phyloP scores from a whole-genome alignment of 2,888 invertebrate genomes.

The Chloroclystis v-ata region DNA sequence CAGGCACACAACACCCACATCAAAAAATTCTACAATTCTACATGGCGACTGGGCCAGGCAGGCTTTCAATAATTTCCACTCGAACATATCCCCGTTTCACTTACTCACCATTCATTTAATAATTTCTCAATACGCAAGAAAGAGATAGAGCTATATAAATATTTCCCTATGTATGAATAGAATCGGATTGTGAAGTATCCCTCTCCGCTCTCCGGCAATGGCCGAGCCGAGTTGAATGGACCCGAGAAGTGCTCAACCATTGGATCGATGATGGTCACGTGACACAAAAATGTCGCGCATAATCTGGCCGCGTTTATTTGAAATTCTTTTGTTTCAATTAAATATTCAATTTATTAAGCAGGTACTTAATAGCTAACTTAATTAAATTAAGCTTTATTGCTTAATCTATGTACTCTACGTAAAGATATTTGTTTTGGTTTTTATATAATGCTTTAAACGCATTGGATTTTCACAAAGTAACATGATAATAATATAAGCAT shows the following conservation, averaged over 20 bases:
- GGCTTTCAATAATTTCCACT: slow-evolving; percentile 76
- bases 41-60: slow-evolving; percentile 62
- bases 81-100: slow-evolving; percentile 71
- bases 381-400: too few species aligned
- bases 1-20: slow-evolving; percentile 69
- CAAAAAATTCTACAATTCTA: slow-evolving; percentile 75
- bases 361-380: too few species aligned
- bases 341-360: too few species aligned
- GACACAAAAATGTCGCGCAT: slow-evolving; percentile 61
- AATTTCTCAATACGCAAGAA: slow-evolving; percentile 68
- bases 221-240: slow-evolving; percentile 76
- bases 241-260: slow-evolving; percentile 77
- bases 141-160: slow-evolving; percentile 67
- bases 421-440: too few species aligned
- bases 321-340: not conserved
- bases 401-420: too few species aligned
- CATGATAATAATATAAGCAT: too few species aligned
- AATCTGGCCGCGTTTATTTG: slow-evolving; percentile 43
- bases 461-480: too few species aligned
- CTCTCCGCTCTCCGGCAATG: slow-evolving; percentile 54
- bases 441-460: too few species aligned
- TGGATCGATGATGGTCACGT: slow-evolving; percentile 78
- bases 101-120: slow-evolving; percentile 74
- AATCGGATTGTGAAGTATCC: slow-evolving; percentile 72
- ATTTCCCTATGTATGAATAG: slow-evolving; percentile 74